phyloP scores from a whole-genome alignment of 1,140 invertebrate genomes.

The Trissolcus basalis region DNA sequence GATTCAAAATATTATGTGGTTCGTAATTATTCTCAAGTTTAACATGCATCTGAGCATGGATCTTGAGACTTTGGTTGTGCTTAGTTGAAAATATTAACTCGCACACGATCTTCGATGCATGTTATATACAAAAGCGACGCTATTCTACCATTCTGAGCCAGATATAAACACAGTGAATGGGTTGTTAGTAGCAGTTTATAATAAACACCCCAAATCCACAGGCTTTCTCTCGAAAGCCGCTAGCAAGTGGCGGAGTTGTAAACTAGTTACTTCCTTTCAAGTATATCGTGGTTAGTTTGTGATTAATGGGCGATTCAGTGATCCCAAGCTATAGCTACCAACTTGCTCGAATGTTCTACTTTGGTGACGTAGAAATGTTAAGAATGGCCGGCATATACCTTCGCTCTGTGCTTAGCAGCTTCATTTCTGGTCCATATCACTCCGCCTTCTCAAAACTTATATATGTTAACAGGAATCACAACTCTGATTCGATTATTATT shows the following conservation, averaged over 20 bases:
- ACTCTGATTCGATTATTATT: too few relatives aligned
- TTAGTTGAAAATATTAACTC: too few relatives aligned
- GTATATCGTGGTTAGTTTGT: slow-evolving; percentile 52
- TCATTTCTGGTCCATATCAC: slow-evolving; percentile 8
- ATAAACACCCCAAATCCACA: slow-evolving; percentile 41
- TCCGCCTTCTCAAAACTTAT: too few relatives aligned
- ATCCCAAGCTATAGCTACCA: slow-evolving; percentile 37
- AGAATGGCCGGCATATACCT: slow-evolving; percentile 12
- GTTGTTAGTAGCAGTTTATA: slow-evolving; percentile 56
- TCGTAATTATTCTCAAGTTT: too few relatives aligned
- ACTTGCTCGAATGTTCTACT: slow-evolving; percentile 30
- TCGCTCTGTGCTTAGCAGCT: slow-evolving; percentile 6
- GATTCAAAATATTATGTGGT: too few relatives aligned
- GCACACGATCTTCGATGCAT: too few relatives aligned
- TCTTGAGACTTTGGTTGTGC: too few relatives aligned
- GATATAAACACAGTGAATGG: slow-evolving; percentile 39
- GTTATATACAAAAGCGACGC: too few relatives aligned
- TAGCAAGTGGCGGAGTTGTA: slow-evolving; percentile 49
- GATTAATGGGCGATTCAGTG: slow-evolving; percentile 56
- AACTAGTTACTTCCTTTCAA: slow-evolving; percentile 55
- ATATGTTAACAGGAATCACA: too few relatives aligned
- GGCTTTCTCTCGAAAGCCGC: slow-evolving; percentile 41
- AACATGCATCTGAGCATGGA: too few relatives aligned
- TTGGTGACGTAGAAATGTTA: slow-evolving; percentile 27
- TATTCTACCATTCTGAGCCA: slow-evolving; percentile 1